Conservation (phyloP, 2,113 vertebrate genomes). For the Pleuronectes platessa region DNA sequence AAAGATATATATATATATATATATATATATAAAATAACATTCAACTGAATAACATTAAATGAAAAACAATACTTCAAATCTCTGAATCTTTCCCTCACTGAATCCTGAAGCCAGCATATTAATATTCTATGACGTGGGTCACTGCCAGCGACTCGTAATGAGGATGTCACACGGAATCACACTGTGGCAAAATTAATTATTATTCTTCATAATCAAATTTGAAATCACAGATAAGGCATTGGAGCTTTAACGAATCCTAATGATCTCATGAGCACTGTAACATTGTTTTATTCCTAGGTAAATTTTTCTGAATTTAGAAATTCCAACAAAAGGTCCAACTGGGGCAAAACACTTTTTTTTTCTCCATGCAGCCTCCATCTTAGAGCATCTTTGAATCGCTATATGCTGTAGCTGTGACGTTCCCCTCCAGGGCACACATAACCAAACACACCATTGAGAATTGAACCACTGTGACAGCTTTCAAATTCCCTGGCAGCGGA, state of each 20-base stretch:
- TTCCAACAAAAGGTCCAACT: slow-evolving; percentile 38
- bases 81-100: slow-evolving; percentile 9
- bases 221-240: slow-evolving; percentile 33
- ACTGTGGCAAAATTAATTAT: not conserved
- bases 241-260: slow-evolving; percentile 19
- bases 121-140: slow-evolving; percentile 23
- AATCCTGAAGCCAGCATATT: slow-evolving; percentile 35
- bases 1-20: too few species aligned
- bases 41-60: not conserved
- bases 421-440: slow-evolving; percentile 53
- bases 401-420: slow-evolving; percentile 30
- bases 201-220: slow-evolving; percentile 15
- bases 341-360: slow-evolving; percentile 30
- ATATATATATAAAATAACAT: not conserved
- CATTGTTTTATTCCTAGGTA: not conserved
- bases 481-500: slow-evolving; percentile 53
- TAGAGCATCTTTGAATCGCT: slow-evolving; percentile 50
- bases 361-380: slow-evolving; percentile 25
- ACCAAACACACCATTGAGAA: slow-evolving; percentile 61
- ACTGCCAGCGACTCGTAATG: slow-evolving; percentile 25
- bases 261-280: slow-evolving; percentile 4
- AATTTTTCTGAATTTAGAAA: slow-evolving; percentile 26
- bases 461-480: slow-evolving; percentile 56
- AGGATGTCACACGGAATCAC: slow-evolving; percentile 31
- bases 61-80: not conserved